Evolutionary conservation across 2,113 vertebrate species (phyloP).

Genomic region (Ciconia boyciana): DNA sequence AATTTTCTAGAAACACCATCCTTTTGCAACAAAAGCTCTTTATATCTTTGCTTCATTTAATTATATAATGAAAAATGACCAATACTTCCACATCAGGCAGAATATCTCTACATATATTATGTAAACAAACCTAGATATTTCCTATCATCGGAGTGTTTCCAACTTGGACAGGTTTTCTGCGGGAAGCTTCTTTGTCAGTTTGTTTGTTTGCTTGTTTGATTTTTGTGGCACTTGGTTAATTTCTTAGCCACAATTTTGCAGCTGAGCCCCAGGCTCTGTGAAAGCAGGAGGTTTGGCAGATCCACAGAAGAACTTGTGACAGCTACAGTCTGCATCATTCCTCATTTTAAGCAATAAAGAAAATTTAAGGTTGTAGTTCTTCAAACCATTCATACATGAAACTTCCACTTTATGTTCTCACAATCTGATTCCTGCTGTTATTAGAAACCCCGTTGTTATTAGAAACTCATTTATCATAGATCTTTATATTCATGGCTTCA

Average conservation of each 20-base stretch:
- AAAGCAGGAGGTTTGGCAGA: background rate
- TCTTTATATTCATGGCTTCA: constrained; percentile 45
- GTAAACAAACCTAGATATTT: background rate
- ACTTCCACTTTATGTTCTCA: background rate
- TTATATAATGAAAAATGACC: background rate
- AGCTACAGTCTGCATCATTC: background rate
- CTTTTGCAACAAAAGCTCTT: background rate
- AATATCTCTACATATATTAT: background rate
- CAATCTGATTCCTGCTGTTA: constrained; percentile 29
- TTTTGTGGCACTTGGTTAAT: background rate
- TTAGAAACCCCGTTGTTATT: background rate
- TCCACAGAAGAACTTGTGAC: background rate
- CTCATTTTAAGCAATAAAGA: background rate
- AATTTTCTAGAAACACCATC: background rate
- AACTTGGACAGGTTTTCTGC: background rate
- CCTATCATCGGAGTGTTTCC: background rate
- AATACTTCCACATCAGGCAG: background rate
- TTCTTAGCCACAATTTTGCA: background rate
- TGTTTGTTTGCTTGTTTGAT: background rate
- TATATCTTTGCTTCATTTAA: background rate
- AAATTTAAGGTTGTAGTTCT: background rate
- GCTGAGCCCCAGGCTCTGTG: background rate
- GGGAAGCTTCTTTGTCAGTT: background rate
- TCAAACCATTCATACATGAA: background rate
- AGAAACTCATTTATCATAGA: constrained; percentile 47